These are phyloP conservation scores for Diuraphis noxia DNA, from an alignment of 1,140 invertebrate genomes.

Conservation along the genomic window DNA sequence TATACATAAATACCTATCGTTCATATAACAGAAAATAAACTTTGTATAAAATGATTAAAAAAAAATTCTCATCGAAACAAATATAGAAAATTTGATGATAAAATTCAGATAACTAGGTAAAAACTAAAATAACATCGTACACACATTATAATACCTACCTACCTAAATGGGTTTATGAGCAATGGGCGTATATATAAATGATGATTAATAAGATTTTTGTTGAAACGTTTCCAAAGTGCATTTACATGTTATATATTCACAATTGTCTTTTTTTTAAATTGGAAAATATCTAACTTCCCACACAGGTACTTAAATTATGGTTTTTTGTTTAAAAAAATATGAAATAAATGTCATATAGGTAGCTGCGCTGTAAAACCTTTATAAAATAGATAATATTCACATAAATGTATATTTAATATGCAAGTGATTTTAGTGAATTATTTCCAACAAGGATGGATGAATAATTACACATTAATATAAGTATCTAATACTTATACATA, in stretches of 20 bases:
- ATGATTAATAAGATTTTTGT: neutral
- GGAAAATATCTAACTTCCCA: neutral
- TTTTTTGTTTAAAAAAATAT: neutral
- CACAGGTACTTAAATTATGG: neutral
- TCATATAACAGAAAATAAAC: neutral
- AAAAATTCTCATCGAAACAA: neutral
- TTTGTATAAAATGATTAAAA: neutral
- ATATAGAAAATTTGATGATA: neutral
- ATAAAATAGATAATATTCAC: neutral
- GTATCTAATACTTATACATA: neutral
- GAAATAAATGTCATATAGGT: neutral
- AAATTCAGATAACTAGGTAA: neutral
- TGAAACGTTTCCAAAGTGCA: neutral
- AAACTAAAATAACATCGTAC: neutral
- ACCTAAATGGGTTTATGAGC: neutral
- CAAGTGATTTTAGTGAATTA: neutral
- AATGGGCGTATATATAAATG: neutral
- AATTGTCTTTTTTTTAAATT: neutral
- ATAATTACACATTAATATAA: neutral
- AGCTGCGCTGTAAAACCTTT: neutral
- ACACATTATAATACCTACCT: neutral
- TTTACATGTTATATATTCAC: neutral
- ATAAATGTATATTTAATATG: neutral
- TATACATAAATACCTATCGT: neutral
- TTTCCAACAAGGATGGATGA: neutral